Evolutionary conservation across 2,888 invertebrate species (phyloP), one percentile per base, ranked within the genome.

Genomic region (Melinopterus prodromus): DNA sequence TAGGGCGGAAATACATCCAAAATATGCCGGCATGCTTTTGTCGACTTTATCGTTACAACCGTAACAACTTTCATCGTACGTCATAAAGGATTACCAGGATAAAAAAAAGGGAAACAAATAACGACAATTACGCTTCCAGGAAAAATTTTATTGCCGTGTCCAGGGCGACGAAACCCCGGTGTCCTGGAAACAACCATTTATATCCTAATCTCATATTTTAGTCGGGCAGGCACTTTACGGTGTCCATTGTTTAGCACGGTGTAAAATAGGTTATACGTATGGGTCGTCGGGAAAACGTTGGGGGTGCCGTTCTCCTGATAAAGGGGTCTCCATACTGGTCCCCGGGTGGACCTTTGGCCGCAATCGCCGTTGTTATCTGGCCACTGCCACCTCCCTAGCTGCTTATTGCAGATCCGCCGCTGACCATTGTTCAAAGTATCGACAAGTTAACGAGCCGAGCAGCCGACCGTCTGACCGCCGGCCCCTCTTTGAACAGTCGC

Each of bases 301-400:
- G 76, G 82, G 80, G 80, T 80, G 78, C 81, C 80, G 83, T 82
- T 83, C 80, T 79, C 79, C 85, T 85, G 87, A 87, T 87, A 86
- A 86, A 86, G 86, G 86, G 85, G 84, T 85, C 84, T 53, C 53
- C 7, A 82, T 82, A 84, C 84, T 77, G 84, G 83, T 86, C 85
- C 86, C 86, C 83, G 85, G 84, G 84, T 85, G 83, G 85, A 85
- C 85, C 85, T 84, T 83, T 82, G 53, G 77, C 82, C 82, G 85
- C 86, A 86, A 87, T 87, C 87, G 84, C 84, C 26, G 85, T 83
- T 85, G 86, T 87, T 88, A 88, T 88, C 88, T 87, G 70, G 53
- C 53, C 53, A 12, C 86, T 87, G 76, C 85, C 81, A 82, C 80
- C 79, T 80, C 79, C 80, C 82, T 78, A 81, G 80, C 82, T 82